Conservation (phyloP, 1,140 invertebrate genomes). For the Zaprionus nigranus region DNA sequence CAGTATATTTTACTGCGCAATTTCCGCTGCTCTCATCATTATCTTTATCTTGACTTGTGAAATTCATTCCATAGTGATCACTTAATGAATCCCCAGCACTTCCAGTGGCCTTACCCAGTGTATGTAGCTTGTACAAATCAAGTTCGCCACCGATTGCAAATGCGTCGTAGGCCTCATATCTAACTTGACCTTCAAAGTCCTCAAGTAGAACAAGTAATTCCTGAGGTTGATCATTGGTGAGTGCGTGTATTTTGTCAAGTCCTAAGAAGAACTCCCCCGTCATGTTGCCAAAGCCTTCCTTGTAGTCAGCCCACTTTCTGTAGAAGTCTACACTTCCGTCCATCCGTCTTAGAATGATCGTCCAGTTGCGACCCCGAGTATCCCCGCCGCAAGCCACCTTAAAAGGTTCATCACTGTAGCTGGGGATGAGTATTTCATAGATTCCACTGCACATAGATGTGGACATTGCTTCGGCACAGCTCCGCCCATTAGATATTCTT, state of each 20-base stretch:
- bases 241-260: slow-evolving; percentile 85
- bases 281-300: slow-evolving; percentile 87
- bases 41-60: neutral
- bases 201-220: neutral
- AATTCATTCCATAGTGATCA: rapidly evolving
- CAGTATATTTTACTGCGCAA: rapidly evolving
- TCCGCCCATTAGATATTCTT: neutral
- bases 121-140: neutral
- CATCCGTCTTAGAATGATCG: slow-evolving; percentile 86
- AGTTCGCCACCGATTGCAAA: neutral
- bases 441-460: neutral
- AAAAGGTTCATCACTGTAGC: neutral
- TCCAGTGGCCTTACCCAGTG: neutral
- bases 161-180: neutral
- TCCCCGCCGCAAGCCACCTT: neutral
- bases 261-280: slow-evolving; percentile 87
- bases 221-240: slow-evolving; percentile 72
- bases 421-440: neutral
- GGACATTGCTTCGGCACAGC: neutral
- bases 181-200: neutral
- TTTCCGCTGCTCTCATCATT: rapidly evolving
- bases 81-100: neutral
- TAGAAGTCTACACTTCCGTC: slow-evolving; percentile 87
- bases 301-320: slow-evolving; percentile 87
- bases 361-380: slow-evolving; percentile 82